phyloP scores from a whole-genome alignment of 2,113 vertebrate genomes.

The Eleginops maclovinus region DNA sequence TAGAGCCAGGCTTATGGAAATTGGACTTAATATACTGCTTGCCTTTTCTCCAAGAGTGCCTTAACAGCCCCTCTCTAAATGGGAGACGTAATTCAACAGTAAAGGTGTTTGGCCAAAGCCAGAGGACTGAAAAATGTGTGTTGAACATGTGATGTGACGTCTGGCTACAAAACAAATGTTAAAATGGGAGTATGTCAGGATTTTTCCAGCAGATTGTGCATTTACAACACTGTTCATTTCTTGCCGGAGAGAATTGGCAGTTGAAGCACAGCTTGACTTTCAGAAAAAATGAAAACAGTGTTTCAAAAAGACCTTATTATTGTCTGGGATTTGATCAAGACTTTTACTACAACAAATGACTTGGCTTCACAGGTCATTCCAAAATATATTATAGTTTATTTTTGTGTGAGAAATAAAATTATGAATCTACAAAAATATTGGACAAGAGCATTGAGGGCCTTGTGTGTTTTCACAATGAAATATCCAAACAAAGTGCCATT shows the following conservation, averaged over 20 bases:
- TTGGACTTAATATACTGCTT: constrained; percentile 71
- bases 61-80: constrained; percentile 37
- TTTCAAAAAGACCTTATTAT: neutral
- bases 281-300: neutral
- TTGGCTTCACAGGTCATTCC: neutral
- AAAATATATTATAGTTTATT: neutral
- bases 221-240: neutral
- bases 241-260: neutral
- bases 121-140: constrained; percentile 14
- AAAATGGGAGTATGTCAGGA: neutral
- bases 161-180: neutral
- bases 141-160: neutral
- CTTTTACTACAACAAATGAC: neutral
- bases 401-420: neutral
- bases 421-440: neutral
- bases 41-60: constrained; percentile 25
- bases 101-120: constrained; percentile 44
- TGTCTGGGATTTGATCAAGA: neutral
- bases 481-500: neutral
- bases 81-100: constrained; percentile 48
- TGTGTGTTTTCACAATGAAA: neutral
- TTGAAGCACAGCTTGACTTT: neutral
- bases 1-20: constrained; percentile 75
- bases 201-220: neutral
- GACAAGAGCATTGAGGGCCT: neutral